These are phyloP conservation scores for Yponomeuta malinellus DNA, from an alignment of 2,888 invertebrate species.

Conservation along the genomic window DNA sequence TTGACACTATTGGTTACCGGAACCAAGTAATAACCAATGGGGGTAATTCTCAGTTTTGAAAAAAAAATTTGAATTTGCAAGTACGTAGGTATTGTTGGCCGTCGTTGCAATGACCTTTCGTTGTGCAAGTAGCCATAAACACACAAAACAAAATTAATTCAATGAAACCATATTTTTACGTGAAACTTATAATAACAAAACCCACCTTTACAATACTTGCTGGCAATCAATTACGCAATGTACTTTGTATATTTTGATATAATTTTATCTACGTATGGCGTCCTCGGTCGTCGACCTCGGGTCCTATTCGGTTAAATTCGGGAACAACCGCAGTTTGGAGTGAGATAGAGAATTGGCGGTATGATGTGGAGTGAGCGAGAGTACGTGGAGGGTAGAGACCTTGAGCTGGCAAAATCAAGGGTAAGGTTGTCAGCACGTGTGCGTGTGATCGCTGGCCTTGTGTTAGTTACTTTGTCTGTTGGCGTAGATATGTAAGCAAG, in stretches of 20 bases:
- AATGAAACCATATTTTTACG: not conserved
- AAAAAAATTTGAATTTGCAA: no score
- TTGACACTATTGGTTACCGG: no score
- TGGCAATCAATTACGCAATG: not conserved
- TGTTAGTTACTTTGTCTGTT: constrained; percentile 11
- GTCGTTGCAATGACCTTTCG: no score
- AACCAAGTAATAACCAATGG: no score
- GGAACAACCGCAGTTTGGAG: constrained; percentile 58
- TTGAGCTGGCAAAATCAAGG: constrained; percentile 76
- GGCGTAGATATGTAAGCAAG: not conserved
- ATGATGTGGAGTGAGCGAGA: constrained; percentile 45
- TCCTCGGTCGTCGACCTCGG: constrained; percentile 59
- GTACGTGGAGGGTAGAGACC: constrained; percentile 66
- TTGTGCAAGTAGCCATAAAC: no score
- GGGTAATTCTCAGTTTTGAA: no score
- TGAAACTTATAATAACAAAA: not conserved
- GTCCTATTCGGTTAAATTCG: constrained; percentile 64
- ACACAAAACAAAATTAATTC: no score
- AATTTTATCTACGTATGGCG: constrained; percentile 54
- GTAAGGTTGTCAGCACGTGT: constrained; percentile 59
- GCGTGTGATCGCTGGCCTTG: constrained; percentile 34
- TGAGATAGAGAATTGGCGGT: constrained; percentile 46
- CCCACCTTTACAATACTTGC: not conserved
- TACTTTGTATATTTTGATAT: not conserved
- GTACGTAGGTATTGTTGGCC: no score